A percentile compares a stretch with the other conserved stretches of the same genome.
Conservation (phyloP, 2,797 vertebrate genomes). For the Austrolebias charrua region DNA sequence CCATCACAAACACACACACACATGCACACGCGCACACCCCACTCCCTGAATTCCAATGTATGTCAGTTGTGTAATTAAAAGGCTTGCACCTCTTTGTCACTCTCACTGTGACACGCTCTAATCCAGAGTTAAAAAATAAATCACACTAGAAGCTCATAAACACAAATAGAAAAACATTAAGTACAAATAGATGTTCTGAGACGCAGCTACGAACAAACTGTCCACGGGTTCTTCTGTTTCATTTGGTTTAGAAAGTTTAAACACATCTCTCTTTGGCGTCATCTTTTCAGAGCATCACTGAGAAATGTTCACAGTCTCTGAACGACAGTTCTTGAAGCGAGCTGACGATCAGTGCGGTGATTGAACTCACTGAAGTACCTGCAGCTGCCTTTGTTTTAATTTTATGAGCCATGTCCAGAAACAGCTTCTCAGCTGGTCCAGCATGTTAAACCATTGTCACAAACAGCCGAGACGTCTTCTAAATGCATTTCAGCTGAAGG, state of each 20-base stretch:
- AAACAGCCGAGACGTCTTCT: background rate
- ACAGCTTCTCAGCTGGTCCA: background rate
- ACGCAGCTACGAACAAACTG: too few species aligned
- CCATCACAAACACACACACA: constrained; percentile 20
- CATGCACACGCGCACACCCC: constrained; percentile 31
- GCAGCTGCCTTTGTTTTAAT: background rate
- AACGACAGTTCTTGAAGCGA: background rate
- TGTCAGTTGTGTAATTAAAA: constrained; percentile 71
- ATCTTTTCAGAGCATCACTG: too few species aligned
- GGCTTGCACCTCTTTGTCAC: constrained; percentile 70
- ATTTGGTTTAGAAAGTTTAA: too few species aligned
- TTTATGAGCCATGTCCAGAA: background rate
- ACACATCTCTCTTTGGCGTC: too few species aligned
- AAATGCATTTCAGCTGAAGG: background rate
- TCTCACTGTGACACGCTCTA: constrained; percentile 66
- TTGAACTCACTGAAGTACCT: background rate
- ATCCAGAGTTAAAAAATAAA: constrained; percentile 3
- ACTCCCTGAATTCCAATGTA: constrained; percentile 58
- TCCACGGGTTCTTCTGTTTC: too few species aligned
- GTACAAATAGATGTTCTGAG: too few species aligned
- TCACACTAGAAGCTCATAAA: background rate
- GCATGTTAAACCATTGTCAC: constrained; percentile 1
- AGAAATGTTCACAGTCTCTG: too few species aligned
- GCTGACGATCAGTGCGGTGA: background rate
- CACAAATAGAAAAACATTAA: background rate